These are phyloP conservation scores for Macrobrachium nipponense DNA, from an alignment of 1,140 invertebrate species.

Conservation along the genomic window DNA sequence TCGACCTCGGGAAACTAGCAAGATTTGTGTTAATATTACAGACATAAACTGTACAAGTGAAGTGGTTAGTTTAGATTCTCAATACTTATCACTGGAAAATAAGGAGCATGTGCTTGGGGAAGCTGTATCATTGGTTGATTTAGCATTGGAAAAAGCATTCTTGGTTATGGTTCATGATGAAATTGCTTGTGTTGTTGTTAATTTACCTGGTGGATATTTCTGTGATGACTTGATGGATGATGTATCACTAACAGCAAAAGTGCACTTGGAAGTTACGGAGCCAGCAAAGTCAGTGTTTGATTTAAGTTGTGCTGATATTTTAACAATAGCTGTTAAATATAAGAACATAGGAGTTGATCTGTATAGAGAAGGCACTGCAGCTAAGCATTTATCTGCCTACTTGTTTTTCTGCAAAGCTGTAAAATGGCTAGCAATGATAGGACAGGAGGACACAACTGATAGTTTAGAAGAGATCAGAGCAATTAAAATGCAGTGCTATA, in stretches of 20 bases:
- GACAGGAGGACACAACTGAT: slow-evolving; percentile 18
- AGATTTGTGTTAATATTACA: slow-evolving; percentile 4
- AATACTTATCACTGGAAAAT: slow-evolving; percentile 13
- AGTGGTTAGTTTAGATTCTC: slow-evolving; percentile 10
- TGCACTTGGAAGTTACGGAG: slow-evolving; percentile 20
- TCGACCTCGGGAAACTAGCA: slow-evolving; percentile 6
- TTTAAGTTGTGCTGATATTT: slow-evolving; percentile 19
- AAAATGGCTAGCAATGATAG: slow-evolving; percentile 38
- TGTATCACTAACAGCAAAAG: not conserved
- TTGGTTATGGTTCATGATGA: slow-evolving; percentile 41
- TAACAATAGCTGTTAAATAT: slow-evolving; percentile 17
- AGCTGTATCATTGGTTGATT: slow-evolving; percentile 22
- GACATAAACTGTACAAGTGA: slow-evolving; percentile 24
- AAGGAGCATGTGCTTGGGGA: slow-evolving; percentile 19
- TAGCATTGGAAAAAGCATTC: slow-evolving; percentile 16
- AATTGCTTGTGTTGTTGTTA: slow-evolving; percentile 11
- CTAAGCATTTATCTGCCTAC: slow-evolving; percentile 25
- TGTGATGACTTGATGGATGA: not conserved
- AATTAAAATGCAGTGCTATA: slow-evolving; percentile 48
- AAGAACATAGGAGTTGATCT: slow-evolving; percentile 35
- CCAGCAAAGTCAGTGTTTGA: slow-evolving; percentile 26
- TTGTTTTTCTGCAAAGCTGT: slow-evolving; percentile 36
- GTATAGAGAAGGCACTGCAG: slow-evolving; percentile 26
- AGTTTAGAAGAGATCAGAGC: slow-evolving; percentile 6
- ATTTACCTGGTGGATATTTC: slow-evolving; percentile 14